Conservation (phyloP, 1,140 invertebrate species). For the Hylaeus anthracinus region DNA sequence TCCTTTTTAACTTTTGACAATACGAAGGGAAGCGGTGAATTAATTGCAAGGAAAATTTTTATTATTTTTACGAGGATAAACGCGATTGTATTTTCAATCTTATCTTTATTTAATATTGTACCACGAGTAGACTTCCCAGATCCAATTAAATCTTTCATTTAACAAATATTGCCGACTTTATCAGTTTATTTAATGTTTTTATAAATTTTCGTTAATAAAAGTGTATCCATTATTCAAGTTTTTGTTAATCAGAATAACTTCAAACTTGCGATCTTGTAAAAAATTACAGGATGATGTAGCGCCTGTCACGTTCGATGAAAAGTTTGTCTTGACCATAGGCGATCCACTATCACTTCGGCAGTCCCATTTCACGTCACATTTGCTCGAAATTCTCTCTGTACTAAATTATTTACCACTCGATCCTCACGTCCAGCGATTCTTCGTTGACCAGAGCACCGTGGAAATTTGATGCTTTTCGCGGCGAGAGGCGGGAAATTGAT, state of each 20-base stretch:
- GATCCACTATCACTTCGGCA: slow-evolving; percentile 7
- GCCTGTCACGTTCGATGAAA: neutral
- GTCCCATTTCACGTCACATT: no score
- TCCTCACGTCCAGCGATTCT: neutral
- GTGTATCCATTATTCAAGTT: neutral
- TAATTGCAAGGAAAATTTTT: neutral
- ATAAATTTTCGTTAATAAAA: neutral
- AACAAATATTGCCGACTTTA: no score
- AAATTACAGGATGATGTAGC: slow-evolving; percentile 3
- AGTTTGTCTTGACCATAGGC: neutral
- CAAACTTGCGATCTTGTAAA: neutral
- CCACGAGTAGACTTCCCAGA: no score
- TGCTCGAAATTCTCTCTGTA: no score
- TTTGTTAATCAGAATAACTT: no score
- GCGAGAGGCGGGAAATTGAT: neutral
- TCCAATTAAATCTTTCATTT: no score
- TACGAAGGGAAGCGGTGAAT: neutral
- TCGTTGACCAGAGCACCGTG: no score
- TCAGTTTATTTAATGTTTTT: neutral
- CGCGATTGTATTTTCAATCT: no score
- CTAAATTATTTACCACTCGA: neutral
- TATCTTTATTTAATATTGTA: neutral
- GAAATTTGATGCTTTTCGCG: slow-evolving; percentile 31
- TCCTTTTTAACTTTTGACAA: neutral
- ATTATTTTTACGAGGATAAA: neutral